These are phyloP conservation scores for Microctonus aethiopoides DNA, from an alignment of 2,888 invertebrate genomes.

Conservation along the genomic window DNA sequence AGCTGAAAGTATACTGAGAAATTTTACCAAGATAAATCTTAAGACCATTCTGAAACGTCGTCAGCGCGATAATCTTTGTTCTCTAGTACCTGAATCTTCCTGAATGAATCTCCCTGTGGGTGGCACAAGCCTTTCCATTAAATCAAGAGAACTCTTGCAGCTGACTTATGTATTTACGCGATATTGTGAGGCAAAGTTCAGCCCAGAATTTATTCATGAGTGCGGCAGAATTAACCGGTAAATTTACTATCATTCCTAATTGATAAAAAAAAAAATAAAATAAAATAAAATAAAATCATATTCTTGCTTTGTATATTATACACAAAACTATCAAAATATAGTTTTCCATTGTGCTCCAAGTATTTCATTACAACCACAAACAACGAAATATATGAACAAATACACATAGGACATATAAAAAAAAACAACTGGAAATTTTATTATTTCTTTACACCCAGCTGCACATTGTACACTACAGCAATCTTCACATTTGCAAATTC, in stretches of 20 bases:
- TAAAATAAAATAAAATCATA: too few relatives aligned
- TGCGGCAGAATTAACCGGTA: background rate
- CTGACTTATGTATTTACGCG: conserved; percentile 35
- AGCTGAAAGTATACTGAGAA: conserved; percentile 26
- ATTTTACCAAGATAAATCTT: conserved; percentile 38
- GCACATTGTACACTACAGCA: background rate
- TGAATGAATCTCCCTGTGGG: conserved; percentile 22
- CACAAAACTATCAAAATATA: too few relatives aligned
- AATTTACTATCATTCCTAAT: background rate
- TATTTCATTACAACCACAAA: background rate
- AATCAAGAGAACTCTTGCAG: conserved; percentile 32
- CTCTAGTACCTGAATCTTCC: conserved; percentile 40
- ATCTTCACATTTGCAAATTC: background rate
- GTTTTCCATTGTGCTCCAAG: too few relatives aligned
- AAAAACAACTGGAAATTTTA: conserved; percentile 25
- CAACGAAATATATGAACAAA: background rate
- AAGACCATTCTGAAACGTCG: conserved; percentile 18
- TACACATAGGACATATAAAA: background rate
- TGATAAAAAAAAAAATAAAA: conserved; percentile 3
- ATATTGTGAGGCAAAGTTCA: conserved; percentile 20
- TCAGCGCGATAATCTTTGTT: conserved; percentile 42
- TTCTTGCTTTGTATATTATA: too few relatives aligned
- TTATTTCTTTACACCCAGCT: conserved; percentile 10
- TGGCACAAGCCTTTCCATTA: conserved; percentile 12
- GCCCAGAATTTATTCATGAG: conserved; percentile 11